phyloP scores from a whole-genome alignment of 1,140 invertebrate genomes.

The Aphaenogaster ashmeadi region DNA sequence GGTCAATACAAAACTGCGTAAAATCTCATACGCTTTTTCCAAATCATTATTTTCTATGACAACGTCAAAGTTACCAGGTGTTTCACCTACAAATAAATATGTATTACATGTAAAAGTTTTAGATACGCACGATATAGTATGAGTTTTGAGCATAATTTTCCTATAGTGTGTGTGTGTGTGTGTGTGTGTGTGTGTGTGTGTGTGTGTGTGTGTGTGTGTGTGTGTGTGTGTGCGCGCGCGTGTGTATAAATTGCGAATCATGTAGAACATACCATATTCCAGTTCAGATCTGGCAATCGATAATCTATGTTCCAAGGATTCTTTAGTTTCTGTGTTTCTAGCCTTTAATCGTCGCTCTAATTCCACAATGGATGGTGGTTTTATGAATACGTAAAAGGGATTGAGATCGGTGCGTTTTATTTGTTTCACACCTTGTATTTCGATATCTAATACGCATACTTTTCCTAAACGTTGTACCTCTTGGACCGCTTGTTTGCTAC shows the following conservation, averaged over 20 bases:
- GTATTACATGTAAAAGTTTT: not conserved
- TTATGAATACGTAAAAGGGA: constrained; percentile 96
- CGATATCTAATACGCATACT: constrained; percentile 98
- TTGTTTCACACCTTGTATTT: constrained; percentile 98
- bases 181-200: too few species aligned
- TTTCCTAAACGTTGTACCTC: constrained; percentile 93
- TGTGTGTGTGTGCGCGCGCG: too few species aligned
- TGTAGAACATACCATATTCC: constrained; percentile 90
- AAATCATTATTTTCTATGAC: constrained; percentile 97
- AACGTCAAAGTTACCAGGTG: constrained; percentile 95
- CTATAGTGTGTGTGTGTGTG: not conserved
- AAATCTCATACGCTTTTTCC: constrained; percentile 94
- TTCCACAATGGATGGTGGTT: constrained; percentile 95
- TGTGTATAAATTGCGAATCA: not conserved
- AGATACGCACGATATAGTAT: not conserved
- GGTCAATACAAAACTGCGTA: constrained; percentile 87
- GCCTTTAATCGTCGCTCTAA: constrained; percentile 92
- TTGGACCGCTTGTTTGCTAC: constrained; percentile 95
- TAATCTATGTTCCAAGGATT: constrained; percentile 93
- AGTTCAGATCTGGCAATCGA: constrained; percentile 93
- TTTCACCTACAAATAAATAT: constrained; percentile 87
- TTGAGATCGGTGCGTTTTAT: constrained; percentile 94
- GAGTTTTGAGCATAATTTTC: not conserved
- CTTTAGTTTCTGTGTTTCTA: constrained; percentile 96
- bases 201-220: too few species aligned